phyloP scores from a whole-genome alignment of 2,888 invertebrate genomes.

The Latrodectus hesperus region DNA sequence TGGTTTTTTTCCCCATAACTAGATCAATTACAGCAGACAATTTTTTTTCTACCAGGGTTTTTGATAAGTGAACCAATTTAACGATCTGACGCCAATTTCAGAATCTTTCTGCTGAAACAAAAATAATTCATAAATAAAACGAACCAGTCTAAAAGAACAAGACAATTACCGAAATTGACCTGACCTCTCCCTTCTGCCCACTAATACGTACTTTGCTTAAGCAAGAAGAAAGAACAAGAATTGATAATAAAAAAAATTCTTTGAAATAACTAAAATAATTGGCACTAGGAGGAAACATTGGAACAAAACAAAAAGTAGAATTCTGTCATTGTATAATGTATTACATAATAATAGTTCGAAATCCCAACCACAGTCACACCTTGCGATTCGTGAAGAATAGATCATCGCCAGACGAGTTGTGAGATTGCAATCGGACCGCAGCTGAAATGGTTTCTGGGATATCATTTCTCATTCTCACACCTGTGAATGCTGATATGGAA shows the following conservation, averaged over 20 bases:
- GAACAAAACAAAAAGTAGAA: background rate
- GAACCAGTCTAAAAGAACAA: background rate
- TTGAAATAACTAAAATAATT: conserved; percentile 28
- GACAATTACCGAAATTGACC: background rate
- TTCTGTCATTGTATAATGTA: conserved; percentile 26
- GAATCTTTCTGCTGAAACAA: no score
- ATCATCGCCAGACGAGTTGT: conserved; percentile 13
- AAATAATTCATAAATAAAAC: no score
- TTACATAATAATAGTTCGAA: conserved; percentile 56
- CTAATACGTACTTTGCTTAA: background rate
- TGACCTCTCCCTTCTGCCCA: background rate
- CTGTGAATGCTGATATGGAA: conserved; percentile 48
- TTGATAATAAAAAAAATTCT: conserved; percentile 6
- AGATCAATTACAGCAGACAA: no score
- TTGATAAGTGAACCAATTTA: no score
- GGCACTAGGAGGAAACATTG: conserved; percentile 17
- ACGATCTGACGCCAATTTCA: no score
- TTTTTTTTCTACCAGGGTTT: no score
- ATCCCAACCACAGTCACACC: conserved; percentile 48
- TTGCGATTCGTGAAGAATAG: conserved; percentile 41
- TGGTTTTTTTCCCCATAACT: no score
- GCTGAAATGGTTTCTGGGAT: conserved; percentile 17
- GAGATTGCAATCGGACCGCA: conserved; percentile 20
- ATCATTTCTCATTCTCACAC: conserved; percentile 38
- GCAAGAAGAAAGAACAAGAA: background rate